Conservation (phyloP, 2,113 vertebrate species). For the human region GRCh38 chr5:107113501-107114000, state of each 20-base stretch:
- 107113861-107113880: conserved; percentile 19
- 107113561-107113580: conserved; percentile 41
- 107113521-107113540: conserved; percentile 67
- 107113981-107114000: conserved; percentile 48
- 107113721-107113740: conserved; percentile 35
- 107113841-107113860: neutral
- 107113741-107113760: neutral
- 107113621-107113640: neutral
- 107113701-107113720: neutral
- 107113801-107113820: neutral
- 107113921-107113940: conserved; percentile 59
- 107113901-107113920: conserved; percentile 72
- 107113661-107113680: neutral
- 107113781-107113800: neutral
- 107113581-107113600: conserved; percentile 31
- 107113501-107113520: conserved; percentile 53
- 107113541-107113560: conserved; percentile 51
- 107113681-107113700: neutral
- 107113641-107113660: neutral
- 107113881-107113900: neutral
- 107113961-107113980: neutral
- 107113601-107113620: conserved; percentile 51
- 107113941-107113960: conserved; percentile 70
- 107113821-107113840: neutral
- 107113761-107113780: neutral